A percentile compares a stretch with the other conserved stretches of the same genome.
These are phyloP conservation scores for Etia nguti DNA, from an alignment of 2,113 vertebrate genomes.

Conservation along the genomic window DNA sequence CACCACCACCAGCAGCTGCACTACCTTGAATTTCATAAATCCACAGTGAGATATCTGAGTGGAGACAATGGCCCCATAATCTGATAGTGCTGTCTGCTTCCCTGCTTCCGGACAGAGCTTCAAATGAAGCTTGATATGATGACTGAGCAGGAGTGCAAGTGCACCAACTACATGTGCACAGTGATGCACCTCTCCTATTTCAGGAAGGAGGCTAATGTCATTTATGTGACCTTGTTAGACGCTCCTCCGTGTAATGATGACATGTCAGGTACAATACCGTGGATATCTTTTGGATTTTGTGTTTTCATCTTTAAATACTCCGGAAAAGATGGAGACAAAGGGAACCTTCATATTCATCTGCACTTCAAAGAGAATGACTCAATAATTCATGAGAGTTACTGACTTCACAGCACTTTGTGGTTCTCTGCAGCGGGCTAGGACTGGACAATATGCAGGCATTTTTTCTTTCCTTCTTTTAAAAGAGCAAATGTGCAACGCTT, in stretches of 20 bases:
- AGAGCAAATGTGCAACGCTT: neutral
- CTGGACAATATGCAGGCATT: neutral
- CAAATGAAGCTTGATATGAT: slow-evolving; percentile 39
- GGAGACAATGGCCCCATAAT: slow-evolving; percentile 32
- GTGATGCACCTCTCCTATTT: slow-evolving; percentile 44
- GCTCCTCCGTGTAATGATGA: neutral
- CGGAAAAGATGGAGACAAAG: neutral
- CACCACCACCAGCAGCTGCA: neutral
- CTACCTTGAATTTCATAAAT: slow-evolving; percentile 3
- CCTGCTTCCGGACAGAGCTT: slow-evolving; percentile 44
- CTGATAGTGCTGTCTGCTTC: slow-evolving; percentile 39
- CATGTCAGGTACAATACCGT: neutral
- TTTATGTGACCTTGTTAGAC: slow-evolving; percentile 41
- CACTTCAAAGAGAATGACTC: slow-evolving; percentile 29
- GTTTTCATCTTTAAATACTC: neutral
- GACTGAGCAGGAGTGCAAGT: slow-evolving; percentile 20
- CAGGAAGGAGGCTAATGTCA: slow-evolving; percentile 51
- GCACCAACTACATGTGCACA: slow-evolving; percentile 16
- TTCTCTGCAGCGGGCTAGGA: neutral
- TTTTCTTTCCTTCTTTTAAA: neutral
- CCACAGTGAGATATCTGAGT: neutral
- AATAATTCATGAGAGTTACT: slow-evolving; percentile 55
- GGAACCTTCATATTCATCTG: neutral
- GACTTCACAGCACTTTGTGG: slow-evolving; percentile 21
- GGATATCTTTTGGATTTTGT: neutral